These are phyloP conservation scores for Drosophila rufa DNA, from an alignment of 1,140 invertebrate species.

Conservation along the genomic window DNA sequence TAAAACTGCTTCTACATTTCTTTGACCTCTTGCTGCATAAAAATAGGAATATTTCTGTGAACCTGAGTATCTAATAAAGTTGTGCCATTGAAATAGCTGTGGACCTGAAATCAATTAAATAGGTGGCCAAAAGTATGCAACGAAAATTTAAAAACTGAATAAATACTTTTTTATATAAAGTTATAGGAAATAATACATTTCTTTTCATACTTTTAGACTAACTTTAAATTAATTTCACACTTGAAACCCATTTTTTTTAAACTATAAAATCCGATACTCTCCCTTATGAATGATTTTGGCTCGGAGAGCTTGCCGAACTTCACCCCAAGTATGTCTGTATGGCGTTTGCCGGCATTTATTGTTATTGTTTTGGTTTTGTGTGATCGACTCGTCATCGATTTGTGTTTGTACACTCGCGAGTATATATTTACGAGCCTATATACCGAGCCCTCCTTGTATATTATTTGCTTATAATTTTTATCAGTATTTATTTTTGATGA, in stretches of 20 bases:
- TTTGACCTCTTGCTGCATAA: no score
- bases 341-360: conserved; percentile 43
- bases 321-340: background rate
- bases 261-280: background rate
- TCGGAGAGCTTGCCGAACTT: background rate
- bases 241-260: no score
- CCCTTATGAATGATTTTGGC: conserved; percentile 22
- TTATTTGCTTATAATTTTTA: conserved; percentile 60
- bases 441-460: background rate
- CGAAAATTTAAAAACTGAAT: no score
- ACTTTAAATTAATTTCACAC: no score
- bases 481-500: conserved; percentile 47
- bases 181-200: no score
- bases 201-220: background rate
- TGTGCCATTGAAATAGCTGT: no score
- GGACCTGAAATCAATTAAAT: no score
- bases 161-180: no score
- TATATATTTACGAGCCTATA: background rate
- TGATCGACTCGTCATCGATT: conserved; percentile 39
- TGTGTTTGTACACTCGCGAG: conserved; percentile 7
- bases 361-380: conserved; percentile 45
- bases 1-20: no score
- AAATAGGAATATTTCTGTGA: no score
- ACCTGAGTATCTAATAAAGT: no score
- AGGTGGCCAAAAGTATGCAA: no score